Evolutionary conservation across 2,113 vertebrate species (phyloP).

Genomic region (Gymnorhina tibicen): DNA sequence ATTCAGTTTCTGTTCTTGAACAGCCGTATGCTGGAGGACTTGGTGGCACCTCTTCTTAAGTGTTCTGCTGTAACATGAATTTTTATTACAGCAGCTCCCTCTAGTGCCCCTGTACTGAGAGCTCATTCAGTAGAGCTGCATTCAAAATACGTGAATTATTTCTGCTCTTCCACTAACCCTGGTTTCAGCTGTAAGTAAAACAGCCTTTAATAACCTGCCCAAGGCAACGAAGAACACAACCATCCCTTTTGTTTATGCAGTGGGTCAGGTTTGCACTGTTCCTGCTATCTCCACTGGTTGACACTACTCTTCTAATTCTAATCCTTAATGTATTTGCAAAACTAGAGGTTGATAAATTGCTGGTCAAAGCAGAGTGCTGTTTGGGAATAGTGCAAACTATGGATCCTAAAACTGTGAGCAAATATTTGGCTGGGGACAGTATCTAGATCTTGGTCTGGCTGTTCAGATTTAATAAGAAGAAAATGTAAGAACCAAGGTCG

Average conservation of each 20-base stretch:
- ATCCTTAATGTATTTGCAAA: background rate
- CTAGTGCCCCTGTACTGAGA: slow-evolving; percentile 17
- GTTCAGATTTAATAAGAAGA: background rate
- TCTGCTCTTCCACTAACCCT: background rate
- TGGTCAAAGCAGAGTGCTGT: background rate
- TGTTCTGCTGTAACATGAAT: fast-evolving
- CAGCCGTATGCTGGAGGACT: fast-evolving
- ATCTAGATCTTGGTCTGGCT: background rate
- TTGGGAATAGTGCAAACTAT: background rate
- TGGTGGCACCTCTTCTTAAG: too few species aligned
- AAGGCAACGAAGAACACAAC: background rate
- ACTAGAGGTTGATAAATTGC: background rate
- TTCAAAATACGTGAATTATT: background rate
- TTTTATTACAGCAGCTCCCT: slow-evolving; percentile 43
- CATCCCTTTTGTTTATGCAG: background rate
- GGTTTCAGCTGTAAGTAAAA: background rate
- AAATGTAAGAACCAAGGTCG: background rate
- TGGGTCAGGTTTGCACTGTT: background rate
- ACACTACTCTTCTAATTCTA: background rate
- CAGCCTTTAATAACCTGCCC: background rate
- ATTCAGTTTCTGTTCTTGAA: background rate
- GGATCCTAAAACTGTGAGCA: background rate
- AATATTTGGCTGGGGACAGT: background rate
- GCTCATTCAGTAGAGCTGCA: background rate
- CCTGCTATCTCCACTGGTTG: background rate